Percentiles rank a stretch among this genome's conserved stretches.
phyloP scores from a whole-genome alignment of 2,113 vertebrate genomes.

The Columbina picui region DNA sequence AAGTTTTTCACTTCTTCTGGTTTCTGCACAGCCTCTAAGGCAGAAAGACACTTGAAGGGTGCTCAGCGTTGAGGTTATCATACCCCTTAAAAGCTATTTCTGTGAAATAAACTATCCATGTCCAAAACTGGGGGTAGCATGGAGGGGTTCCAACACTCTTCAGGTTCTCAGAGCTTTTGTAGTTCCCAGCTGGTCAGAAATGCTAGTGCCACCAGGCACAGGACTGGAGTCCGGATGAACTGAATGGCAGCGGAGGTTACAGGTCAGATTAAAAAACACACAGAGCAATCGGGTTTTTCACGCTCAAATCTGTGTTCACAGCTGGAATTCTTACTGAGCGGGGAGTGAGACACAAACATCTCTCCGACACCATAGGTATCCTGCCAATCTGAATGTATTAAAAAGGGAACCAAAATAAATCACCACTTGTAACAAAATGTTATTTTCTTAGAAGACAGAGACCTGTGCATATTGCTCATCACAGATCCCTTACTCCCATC shows the following conservation, averaged over 20 bases:
- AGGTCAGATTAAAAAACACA: not conserved
- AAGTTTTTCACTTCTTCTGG: not conserved
- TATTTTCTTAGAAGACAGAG: not conserved
- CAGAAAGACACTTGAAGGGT: not conserved
- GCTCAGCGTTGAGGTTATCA: not conserved
- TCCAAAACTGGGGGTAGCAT: conserved; percentile 77
- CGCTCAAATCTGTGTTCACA: not conserved
- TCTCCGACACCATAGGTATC: not conserved
- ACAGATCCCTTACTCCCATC: not conserved
- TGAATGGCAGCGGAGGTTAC: conserved; percentile 34
- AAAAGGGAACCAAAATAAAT: not conserved
- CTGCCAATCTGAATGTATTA: not conserved
- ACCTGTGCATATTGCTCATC: not conserved
- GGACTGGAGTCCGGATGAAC: conserved; percentile 73
- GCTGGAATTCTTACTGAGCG: not conserved
- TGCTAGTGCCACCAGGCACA: conserved; percentile 71
- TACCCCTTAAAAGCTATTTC: not conserved
- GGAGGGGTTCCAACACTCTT: conserved; percentile 73
- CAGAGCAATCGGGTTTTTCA: not conserved
- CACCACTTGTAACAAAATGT: not conserved
- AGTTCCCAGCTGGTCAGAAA: conserved; percentile 70
- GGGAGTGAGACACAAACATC: not conserved
- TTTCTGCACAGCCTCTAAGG: not conserved
- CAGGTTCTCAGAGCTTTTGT: conserved; percentile 78
- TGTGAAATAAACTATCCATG: conserved; percentile 46